phyloP scores from a whole-genome alignment of 2,888 invertebrate genomes.

The Drosophila conformis region DNA sequence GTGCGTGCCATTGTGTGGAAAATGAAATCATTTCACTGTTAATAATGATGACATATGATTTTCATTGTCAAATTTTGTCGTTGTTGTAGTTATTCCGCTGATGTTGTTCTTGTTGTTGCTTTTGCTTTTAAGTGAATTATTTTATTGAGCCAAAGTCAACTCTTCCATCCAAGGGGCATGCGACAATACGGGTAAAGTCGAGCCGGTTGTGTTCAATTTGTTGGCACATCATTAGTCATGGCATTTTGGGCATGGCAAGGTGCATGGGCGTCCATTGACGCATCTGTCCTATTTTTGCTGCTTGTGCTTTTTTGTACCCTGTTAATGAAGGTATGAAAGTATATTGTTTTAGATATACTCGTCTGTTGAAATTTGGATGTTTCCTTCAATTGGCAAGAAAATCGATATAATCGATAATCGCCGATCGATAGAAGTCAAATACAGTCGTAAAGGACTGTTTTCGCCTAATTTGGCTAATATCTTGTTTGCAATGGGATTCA shows the following conservation, averaged over 20 bases:
- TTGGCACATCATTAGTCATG: conserved; percentile 83
- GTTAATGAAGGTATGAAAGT: not conserved
- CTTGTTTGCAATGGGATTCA: not conserved
- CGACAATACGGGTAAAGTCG: conserved; percentile 26
- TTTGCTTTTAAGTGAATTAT: conserved; percentile 80
- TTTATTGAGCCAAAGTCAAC: conserved; percentile 65
- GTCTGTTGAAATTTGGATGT: not conserved
- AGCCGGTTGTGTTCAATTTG: conserved; percentile 82
- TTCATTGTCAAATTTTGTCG: conserved; percentile 81
- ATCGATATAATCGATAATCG: not conserved
- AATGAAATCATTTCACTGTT: conserved; percentile 85
- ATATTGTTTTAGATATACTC: not conserved
- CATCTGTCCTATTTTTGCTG: conserved; percentile 69
- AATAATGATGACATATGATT: conserved; percentile 85
- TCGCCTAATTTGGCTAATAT: not conserved
- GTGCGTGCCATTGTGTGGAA: conserved; percentile 80
- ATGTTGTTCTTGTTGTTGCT: conserved; percentile 43
- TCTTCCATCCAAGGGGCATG: conserved; percentile 17
- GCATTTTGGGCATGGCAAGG: conserved; percentile 44
- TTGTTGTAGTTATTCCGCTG: conserved; percentile 19
- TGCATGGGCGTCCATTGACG: conserved; percentile 36
- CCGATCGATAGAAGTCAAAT: not conserved
- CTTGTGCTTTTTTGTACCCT: not conserved
- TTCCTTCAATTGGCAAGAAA: not conserved
- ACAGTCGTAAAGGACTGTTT: not conserved